phyloP scores from a whole-genome alignment of 2,888 invertebrate genomes.

The Campaea margaritaria region DNA sequence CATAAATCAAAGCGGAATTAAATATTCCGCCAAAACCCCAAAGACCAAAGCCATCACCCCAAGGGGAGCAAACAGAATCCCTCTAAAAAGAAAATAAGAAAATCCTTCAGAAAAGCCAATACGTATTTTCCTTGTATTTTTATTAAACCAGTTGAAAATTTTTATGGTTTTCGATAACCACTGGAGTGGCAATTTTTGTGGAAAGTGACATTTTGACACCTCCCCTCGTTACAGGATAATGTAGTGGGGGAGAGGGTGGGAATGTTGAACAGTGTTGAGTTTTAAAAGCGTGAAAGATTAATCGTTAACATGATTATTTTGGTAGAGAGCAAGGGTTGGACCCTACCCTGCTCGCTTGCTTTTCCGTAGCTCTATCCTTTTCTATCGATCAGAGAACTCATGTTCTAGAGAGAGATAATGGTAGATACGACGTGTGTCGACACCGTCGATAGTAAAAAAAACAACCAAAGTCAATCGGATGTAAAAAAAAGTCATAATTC shows the following conservation, averaged over 20 bases:
- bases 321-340: too few relatives aligned
- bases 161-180: slow-evolving; percentile 43
- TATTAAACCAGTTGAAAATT: slow-evolving; percentile 30
- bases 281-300: not conserved
- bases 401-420: too few relatives aligned
- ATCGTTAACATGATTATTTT: too few relatives aligned
- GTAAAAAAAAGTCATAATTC: too few relatives aligned
- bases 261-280: not conserved
- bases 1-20: too few relatives aligned
- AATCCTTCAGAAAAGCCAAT: slow-evolving; percentile 31
- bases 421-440: too few relatives aligned
- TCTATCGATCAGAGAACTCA: too few relatives aligned
- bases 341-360: too few relatives aligned
- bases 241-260: slow-evolving; percentile 1
- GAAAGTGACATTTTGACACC: slow-evolving; percentile 44
- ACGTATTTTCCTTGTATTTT: slow-evolving; percentile 35
- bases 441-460: too few relatives aligned
- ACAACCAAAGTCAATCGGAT: too few relatives aligned
- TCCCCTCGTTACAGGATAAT: slow-evolving; percentile 34
- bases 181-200: slow-evolving; percentile 38
- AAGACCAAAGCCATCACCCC: not conserved
- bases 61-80: not conserved
- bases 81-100: not conserved
- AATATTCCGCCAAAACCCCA: not conserved
- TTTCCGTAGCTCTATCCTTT: too few relatives aligned